Conservation (phyloP, 2,888 invertebrate species). For the Polietes domitor region DNA sequence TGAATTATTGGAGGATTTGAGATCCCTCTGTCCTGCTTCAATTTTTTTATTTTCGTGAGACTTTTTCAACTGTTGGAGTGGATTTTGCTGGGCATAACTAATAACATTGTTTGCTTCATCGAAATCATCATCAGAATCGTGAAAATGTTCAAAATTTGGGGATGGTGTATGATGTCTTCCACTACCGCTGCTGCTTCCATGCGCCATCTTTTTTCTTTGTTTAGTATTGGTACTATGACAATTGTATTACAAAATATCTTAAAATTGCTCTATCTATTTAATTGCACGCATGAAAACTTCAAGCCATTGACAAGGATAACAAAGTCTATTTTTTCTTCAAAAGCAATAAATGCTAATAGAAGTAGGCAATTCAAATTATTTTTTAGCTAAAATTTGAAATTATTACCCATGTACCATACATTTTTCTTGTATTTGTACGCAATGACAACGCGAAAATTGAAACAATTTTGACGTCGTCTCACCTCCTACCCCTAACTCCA, state of each 20-base stretch:
- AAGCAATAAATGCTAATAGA: too few species aligned
- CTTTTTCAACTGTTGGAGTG: slow-evolving; percentile 65
- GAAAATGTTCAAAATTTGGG: slow-evolving; percentile 24
- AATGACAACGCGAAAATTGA: slow-evolving; percentile 77
- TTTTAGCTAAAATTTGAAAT: slow-evolving; percentile 5
- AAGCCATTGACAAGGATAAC: slow-evolving; percentile 32
- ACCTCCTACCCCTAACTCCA: slow-evolving; percentile 43
- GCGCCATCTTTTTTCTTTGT: slow-evolving; percentile 70
- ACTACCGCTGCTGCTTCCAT: slow-evolving; percentile 60
- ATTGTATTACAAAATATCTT: too few species aligned
- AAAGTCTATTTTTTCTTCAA: neutral
- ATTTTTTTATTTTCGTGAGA: slow-evolving; percentile 13
- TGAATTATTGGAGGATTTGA: too few species aligned
- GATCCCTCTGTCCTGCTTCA: neutral
- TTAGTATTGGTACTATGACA: neutral
- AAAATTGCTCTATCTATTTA: slow-evolving; percentile 8
- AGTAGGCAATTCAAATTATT: neutral
- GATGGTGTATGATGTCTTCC: slow-evolving; percentile 49
- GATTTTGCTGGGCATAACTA: slow-evolving; percentile 60
- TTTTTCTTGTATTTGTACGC: slow-evolving; percentile 59
- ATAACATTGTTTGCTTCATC: slow-evolving; percentile 50
- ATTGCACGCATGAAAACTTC: slow-evolving; percentile 25
- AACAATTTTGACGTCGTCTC: slow-evolving; percentile 68
- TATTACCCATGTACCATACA: neutral
- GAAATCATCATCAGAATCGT: slow-evolving; percentile 43